Evolutionary conservation across 2,797 vertebrate genomes (phyloP).

Genomic region (Sebastes oblongus): DNA sequence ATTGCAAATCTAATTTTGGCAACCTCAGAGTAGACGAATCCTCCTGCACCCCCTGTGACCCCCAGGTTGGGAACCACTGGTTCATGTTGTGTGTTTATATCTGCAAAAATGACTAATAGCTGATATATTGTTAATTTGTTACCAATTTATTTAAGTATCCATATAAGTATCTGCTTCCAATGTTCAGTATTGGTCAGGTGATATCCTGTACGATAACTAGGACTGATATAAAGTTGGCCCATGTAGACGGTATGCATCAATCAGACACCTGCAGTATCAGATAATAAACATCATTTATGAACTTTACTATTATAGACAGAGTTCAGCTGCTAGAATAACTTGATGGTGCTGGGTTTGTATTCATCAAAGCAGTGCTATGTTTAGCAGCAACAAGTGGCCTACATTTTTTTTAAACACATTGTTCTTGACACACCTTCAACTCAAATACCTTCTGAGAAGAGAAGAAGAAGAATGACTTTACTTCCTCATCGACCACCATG

Average conservation of each 20-base stretch:
- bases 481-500: no score
- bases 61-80: no score
- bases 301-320: not conserved
- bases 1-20: no score
- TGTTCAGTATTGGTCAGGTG: accelerated
- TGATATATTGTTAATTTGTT: no score
- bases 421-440: not conserved
- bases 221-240: not conserved
- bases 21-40: no score
- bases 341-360: not conserved
- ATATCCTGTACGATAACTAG: not conserved
- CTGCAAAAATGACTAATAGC: no score
- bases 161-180: not conserved
- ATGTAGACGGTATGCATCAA: not conserved
- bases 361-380: no score
- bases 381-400: not conserved
- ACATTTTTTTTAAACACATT: not conserved
- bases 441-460: not conserved
- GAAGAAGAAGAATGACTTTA: not conserved
- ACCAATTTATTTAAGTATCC: no score
- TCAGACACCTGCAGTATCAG: not conserved
- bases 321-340: no score
- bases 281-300: not conserved
- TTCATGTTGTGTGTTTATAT: no score
- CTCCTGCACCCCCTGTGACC: no score